Conservation (phyloP, 2,113 vertebrate species). For the Rhipidura dahli region DNA sequence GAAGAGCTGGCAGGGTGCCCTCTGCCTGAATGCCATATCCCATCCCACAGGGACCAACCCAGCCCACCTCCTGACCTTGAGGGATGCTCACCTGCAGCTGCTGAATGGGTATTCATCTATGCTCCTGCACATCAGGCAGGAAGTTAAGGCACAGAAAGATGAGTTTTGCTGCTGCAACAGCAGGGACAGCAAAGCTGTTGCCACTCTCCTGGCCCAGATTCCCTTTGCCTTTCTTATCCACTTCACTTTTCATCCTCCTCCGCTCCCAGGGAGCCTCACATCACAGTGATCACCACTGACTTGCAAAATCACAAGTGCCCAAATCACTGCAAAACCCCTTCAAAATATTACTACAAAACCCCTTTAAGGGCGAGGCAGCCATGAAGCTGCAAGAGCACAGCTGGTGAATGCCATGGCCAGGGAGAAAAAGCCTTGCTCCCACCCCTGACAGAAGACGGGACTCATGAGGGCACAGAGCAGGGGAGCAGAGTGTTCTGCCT, state of each 20-base stretch:
- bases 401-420: not conserved
- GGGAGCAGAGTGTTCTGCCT: not conserved
- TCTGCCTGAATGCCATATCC: not conserved
- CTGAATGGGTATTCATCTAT: not conserved
- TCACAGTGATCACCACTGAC: accelerated
- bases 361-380: not conserved
- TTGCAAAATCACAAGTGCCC: not conserved
- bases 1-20: not conserved
- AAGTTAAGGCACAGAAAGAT: not conserved
- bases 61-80: not conserved
- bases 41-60: not conserved
- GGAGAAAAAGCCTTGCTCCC: not conserved
- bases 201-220: not conserved
- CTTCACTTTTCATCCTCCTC: not conserved
- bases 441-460: accelerated
- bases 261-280: not conserved
- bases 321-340: not conserved
- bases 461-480: accelerated
- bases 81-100: not conserved
- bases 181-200: not conserved
- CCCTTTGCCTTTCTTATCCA: not conserved
- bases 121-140: not conserved
- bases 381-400: not conserved
- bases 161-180: not conserved
- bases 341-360: not conserved